Evolutionary conservation across 2,113 vertebrate species (phyloP), one percentile per base, ranked within the genome.

Genomic region (Micromys minutus): DNA sequence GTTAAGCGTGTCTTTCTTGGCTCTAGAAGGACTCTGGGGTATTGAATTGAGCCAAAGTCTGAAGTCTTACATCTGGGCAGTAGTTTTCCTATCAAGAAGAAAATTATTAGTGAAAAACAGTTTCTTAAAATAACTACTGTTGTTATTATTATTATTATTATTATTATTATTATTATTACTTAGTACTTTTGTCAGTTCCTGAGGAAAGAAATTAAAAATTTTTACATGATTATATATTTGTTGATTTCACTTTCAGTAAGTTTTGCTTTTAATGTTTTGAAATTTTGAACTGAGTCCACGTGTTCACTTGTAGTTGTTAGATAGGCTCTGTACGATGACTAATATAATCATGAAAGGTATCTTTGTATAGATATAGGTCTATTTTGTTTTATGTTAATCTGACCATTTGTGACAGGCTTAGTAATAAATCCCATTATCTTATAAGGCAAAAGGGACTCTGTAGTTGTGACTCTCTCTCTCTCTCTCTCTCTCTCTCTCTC

Each of bases 201-300:
- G 77, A 85, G 52, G 74, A 89, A 84, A 29, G 36, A 39, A 29
- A 61, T 61, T 7, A 67, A 76, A 42, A 12, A 12, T n/a, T 76
- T 13, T 79, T 11, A 34, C 91, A 67, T 75, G 47, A 50, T 79
- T 95, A 50, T 71, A 7, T 45, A 22, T 74, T 89, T 92, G 9
- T 65, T 84, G 87, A 16, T 45, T 63, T 87, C 10, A 10, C 31
- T 45, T 92, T 81, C 12, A 39, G 17, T 59, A 39, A 88, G 17
- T 88, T 95, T 85, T 77, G 50, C 42, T 84, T 93, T 50, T 39
- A n/a, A 74, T 50, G 22, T 55, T 89, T 87, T 81, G 16, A 65
- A 65, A 26, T 57, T 92, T 31, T 87, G 55, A 63, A 55, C 65
- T 81, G 81, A 17, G 17, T 67, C 3, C 19, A 29, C 0, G 0